Conservation (phyloP, 2,797 vertebrate species). For the Melanotaenia parkinsoni region DNA sequence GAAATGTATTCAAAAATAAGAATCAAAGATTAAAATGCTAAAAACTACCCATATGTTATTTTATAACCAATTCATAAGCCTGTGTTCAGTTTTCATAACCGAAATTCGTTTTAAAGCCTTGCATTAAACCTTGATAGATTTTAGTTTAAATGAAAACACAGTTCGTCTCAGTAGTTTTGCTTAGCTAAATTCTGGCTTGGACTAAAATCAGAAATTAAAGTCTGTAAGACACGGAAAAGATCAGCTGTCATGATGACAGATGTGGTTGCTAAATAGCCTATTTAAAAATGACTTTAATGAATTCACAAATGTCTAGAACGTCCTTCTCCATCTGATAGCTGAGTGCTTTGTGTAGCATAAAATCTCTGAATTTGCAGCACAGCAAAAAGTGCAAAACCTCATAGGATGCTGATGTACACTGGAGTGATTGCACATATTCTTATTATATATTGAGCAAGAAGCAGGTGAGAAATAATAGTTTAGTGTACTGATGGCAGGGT, state of each 20-base stretch:
- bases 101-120: constrained; percentile 1
- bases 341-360: constrained; percentile 33
- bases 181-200: background rate
- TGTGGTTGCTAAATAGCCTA: constrained; percentile 20
- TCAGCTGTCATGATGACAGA: constrained; percentile 7
- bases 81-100: background rate
- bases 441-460: constrained; percentile 68
- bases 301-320: constrained; percentile 60
- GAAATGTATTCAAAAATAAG: constrained; percentile 11
- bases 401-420: constrained; percentile 39
- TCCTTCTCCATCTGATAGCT: constrained; percentile 35
- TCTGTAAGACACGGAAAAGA: background rate
- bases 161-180: background rate
- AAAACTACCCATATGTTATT: background rate
- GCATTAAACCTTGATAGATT: background rate
- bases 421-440: constrained; percentile 40
- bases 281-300: constrained; percentile 13
- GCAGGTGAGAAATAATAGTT: constrained; percentile 77
- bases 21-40: constrained; percentile 1
- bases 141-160: constrained; percentile 12
- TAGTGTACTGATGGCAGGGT: constrained; percentile 57
- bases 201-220: constrained; percentile 20
- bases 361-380: constrained; percentile 41
- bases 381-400: constrained; percentile 55
- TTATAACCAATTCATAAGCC: constrained; percentile 3